phyloP scores from a whole-genome alignment of 2,888 invertebrate genomes.

The Nebria salina region DNA sequence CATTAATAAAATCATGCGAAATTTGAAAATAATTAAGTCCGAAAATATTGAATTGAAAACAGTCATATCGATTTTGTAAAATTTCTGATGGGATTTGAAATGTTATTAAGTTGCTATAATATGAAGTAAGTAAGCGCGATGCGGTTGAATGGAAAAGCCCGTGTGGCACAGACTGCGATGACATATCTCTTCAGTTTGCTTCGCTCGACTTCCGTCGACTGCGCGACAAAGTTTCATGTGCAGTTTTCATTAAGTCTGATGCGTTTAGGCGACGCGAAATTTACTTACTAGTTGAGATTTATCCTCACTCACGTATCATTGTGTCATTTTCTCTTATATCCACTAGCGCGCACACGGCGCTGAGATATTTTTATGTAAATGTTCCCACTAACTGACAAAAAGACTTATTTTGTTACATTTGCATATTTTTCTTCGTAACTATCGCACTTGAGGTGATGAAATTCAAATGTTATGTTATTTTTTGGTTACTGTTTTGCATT shows the following conservation, averaged over 20 bases:
- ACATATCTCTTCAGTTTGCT: not conserved
- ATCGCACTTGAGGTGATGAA: not conserved
- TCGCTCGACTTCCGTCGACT: not conserved
- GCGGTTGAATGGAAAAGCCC: no score
- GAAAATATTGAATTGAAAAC: no score
- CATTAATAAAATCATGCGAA: no score
- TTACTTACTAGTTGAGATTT: not conserved
- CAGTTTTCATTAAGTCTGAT: conserved; percentile 1
- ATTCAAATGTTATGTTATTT: not conserved
- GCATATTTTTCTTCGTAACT: not conserved
- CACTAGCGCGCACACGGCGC: no score
- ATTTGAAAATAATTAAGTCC: no score
- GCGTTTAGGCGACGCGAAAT: not conserved
- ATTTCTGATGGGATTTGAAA: no score
- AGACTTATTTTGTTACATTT: not conserved
- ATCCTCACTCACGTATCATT: not conserved
- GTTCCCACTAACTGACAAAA: not conserved
- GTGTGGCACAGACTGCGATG: not conserved
- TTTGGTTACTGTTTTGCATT: not conserved
- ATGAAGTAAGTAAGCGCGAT: no score
- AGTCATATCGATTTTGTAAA: no score
- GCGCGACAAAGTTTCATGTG: not conserved
- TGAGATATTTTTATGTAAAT: not conserved
- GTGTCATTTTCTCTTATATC: not conserved
- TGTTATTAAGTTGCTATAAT: no score